Percentiles rank a stretch among this genome's conserved stretches.
These are phyloP conservation scores for Naja naja DNA, from an alignment of 2,113 vertebrate genomes.

Conservation along the genomic window DNA sequence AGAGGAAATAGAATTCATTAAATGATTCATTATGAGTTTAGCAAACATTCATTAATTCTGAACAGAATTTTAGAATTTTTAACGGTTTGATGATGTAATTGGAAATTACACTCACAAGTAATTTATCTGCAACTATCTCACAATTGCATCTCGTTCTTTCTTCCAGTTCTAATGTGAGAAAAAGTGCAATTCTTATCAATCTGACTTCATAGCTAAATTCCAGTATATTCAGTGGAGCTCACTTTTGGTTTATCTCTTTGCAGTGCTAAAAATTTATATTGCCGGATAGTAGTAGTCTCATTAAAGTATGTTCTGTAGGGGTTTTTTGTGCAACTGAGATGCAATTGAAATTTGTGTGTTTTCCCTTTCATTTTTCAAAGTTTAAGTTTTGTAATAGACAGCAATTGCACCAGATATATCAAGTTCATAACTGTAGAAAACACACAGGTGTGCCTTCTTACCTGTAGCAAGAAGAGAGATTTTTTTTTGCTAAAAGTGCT, in stretches of 20 bases:
- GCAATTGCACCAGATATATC: not conserved
- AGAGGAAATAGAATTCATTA: not conserved
- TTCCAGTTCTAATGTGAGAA: not conserved
- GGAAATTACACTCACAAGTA: not conserved
- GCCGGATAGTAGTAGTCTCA: too few species aligned
- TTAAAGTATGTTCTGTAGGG: not conserved
- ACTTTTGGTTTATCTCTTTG: not conserved
- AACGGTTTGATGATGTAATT: not conserved
- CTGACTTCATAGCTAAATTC: not conserved
- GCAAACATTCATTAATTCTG: not conserved
- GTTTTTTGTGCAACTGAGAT: not conserved
- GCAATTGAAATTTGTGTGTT: not conserved
- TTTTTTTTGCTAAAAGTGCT: accelerated
- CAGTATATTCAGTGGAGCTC: not conserved
- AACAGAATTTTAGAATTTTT: not conserved
- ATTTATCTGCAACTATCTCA: not conserved
- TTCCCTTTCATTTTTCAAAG: not conserved
- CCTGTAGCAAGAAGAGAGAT: not conserved
- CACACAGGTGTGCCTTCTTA: not conserved
- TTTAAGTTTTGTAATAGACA: not conserved
- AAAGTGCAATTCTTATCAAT: not conserved
- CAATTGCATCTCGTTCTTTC: not conserved
- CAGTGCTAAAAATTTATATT: not conserved
- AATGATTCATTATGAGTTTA: not conserved
- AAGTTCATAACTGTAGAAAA: not conserved